phyloP scores from a whole-genome alignment of 1,140 invertebrate genomes.

The Scaptomyza hsui region DNA sequence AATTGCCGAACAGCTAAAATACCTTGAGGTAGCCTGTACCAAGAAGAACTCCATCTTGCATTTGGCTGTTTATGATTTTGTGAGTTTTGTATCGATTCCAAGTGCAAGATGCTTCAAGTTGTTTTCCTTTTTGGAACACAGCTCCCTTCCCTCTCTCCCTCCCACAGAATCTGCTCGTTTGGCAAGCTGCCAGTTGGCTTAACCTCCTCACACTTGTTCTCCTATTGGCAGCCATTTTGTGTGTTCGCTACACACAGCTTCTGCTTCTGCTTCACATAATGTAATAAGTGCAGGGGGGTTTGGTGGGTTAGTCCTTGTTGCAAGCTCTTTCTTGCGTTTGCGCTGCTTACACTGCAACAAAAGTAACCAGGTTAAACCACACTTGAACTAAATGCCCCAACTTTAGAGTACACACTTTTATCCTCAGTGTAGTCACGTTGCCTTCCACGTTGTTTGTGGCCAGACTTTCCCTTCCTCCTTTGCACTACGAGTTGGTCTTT shows the following conservation, averaged over 20 bases:
- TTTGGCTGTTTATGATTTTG: conserved; percentile 57
- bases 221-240: conserved; percentile 42
- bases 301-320: conserved; percentile 24
- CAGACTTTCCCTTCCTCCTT: conserved; percentile 60
- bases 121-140: conserved; percentile 11
- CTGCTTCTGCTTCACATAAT: conserved; percentile 15
- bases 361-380: not conserved
- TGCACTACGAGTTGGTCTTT: conserved; percentile 26
- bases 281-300: not conserved
- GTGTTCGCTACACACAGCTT: too few relatives aligned
- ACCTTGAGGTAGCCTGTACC: conserved; percentile 34
- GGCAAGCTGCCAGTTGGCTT: conserved; percentile 30
- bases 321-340: conserved; percentile 35
- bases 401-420: not conserved
- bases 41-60: not conserved
- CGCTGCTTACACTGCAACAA: conserved; percentile 16
- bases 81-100: conserved; percentile 62
- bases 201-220: conserved; percentile 25
- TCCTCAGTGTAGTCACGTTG: not conserved
- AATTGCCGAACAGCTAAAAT: conserved; percentile 33
- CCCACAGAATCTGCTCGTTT: conserved; percentile 9
- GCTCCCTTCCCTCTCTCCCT: not conserved
- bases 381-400: too few relatives aligned
- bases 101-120: conserved; percentile 37
- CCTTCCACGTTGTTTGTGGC: not conserved